phyloP scores from a whole-genome alignment of 2,113 vertebrate species.

The Rhinogobius similis region DNA sequence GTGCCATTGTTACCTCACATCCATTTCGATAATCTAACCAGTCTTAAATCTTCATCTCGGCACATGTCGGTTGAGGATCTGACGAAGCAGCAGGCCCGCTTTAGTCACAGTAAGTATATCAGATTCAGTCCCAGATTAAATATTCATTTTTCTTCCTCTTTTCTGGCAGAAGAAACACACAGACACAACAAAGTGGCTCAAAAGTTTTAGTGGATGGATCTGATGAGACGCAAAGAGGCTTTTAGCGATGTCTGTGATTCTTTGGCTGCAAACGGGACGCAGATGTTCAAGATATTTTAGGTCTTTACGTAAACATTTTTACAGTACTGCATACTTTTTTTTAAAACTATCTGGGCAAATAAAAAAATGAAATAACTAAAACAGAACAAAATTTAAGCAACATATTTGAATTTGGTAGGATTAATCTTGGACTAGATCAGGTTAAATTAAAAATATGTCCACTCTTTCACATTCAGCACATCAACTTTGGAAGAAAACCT shows the following conservation, averaged over 20 bases:
- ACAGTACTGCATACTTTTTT: not conserved
- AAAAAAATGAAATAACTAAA: too few relatives aligned
- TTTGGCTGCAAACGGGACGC: not conserved
- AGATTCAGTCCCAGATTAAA: slow-evolving; percentile 57
- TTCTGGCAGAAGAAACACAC: slow-evolving; percentile 33
- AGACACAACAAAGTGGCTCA: slow-evolving; percentile 12
- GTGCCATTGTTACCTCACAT: not conserved
- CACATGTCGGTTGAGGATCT: slow-evolving; percentile 21
- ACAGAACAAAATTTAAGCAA: too few relatives aligned
- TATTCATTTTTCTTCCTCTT: slow-evolving; percentile 46
- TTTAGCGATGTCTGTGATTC: slow-evolving; percentile 2
- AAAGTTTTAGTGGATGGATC: slow-evolving; percentile 17
- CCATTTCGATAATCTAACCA: not conserved
- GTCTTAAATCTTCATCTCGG: not conserved
- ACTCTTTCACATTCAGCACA: too few relatives aligned
- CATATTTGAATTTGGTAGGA: too few relatives aligned
- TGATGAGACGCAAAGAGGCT: slow-evolving; percentile 13
- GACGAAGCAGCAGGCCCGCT: slow-evolving; percentile 20
- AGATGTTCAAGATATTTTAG: not conserved
- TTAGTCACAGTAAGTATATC: slow-evolving; percentile 20
- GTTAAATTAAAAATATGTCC: too few relatives aligned
- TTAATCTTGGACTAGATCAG: too few relatives aligned
- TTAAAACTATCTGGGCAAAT: too few relatives aligned
- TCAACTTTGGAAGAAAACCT: too few relatives aligned
- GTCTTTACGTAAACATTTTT: not conserved